Percentiles rank a stretch among this genome's conserved stretches.
Conservation (phyloP, 2,113 vertebrate genomes). For the Corythornis cristatus region DNA sequence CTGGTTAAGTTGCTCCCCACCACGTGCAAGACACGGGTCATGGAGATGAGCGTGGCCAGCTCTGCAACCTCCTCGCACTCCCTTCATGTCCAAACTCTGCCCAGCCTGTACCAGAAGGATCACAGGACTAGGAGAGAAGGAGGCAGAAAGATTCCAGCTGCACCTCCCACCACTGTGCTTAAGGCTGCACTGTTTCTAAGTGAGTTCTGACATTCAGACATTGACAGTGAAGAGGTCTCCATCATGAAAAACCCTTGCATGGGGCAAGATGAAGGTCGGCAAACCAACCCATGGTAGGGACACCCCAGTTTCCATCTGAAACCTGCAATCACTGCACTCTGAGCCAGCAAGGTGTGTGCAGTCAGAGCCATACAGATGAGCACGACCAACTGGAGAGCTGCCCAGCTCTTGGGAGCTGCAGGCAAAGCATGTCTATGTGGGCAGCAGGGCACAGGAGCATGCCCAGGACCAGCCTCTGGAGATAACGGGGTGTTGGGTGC, state of each 20-base stretch:
- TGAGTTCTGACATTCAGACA: background rate
- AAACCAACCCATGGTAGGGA: background rate
- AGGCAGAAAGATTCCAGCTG: background rate
- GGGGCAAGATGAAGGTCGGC: background rate
- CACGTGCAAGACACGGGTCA: background rate
- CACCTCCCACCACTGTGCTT: background rate
- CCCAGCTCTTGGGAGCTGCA: background rate
- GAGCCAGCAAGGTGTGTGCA: background rate
- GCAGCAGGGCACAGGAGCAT: background rate
- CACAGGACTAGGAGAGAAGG: background rate
- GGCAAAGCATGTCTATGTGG: accelerated
- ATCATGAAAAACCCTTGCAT: background rate
- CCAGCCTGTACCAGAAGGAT: background rate
- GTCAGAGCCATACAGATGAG: background rate
- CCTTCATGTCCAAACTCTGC: background rate
- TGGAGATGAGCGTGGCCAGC: background rate
- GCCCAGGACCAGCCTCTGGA: background rate
- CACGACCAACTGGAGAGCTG: background rate
- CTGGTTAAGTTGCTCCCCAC: background rate
- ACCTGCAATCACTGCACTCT: background rate
- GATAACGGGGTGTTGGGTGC: background rate
- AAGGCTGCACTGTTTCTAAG: background rate
- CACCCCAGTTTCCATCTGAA: background rate
- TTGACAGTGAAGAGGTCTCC: accelerated
- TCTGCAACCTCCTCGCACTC: background rate